Conservation (phyloP, 2,113 vertebrate genomes). For the Scatophagus argus region DNA sequence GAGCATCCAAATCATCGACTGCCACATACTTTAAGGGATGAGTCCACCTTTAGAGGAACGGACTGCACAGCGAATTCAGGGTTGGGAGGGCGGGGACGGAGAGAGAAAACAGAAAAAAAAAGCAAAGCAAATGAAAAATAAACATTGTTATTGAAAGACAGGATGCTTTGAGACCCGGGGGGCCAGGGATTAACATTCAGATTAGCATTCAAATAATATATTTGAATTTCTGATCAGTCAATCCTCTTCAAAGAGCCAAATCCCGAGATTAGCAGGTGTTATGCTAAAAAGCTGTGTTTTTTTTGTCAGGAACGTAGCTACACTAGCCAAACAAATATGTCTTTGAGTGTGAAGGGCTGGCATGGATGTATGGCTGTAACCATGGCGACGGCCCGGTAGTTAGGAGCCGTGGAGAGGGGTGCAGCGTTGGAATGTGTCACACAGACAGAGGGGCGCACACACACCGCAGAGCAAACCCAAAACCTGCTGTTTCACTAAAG, state of each 20-base stretch:
- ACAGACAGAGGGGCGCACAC: slow-evolving; percentile 79
- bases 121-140: slow-evolving; percentile 85
- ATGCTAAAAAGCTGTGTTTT: slow-evolving; percentile 86
- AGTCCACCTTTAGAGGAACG: slow-evolving; percentile 42
- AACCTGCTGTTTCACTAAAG: slow-evolving; percentile 82
- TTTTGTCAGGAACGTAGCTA: slow-evolving; percentile 89
- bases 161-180: slow-evolving; percentile 84
- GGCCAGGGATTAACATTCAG: slow-evolving; percentile 89
- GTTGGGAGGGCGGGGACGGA: slow-evolving; percentile 15
- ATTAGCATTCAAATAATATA: slow-evolving; percentile 92
- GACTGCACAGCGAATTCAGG: slow-evolving; percentile 35
- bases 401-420: slow-evolving; percentile 76
- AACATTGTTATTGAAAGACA: slow-evolving; percentile 87
- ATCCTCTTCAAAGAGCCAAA: slow-evolving; percentile 85
- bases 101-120: slow-evolving; percentile 71
- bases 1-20: slow-evolving; percentile 19
- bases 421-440: slow-evolving; percentile 83
- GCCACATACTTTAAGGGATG: slow-evolving; percentile 45
- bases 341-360: slow-evolving; percentile 90
- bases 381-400: slow-evolving; percentile 88
- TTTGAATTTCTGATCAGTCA: slow-evolving; percentile 93
- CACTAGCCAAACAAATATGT: slow-evolving; percentile 96
- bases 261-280: slow-evolving; percentile 92
- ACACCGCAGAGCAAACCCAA: slow-evolving; percentile 77
- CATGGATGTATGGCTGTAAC: slow-evolving; percentile 90